A percentile compares a stretch with the other conserved stretches of the same genome.
These are phyloP conservation scores for Catamblyrhynchus diadema DNA, from an alignment of 2,797 vertebrate species.

Conservation along the genomic window DNA sequence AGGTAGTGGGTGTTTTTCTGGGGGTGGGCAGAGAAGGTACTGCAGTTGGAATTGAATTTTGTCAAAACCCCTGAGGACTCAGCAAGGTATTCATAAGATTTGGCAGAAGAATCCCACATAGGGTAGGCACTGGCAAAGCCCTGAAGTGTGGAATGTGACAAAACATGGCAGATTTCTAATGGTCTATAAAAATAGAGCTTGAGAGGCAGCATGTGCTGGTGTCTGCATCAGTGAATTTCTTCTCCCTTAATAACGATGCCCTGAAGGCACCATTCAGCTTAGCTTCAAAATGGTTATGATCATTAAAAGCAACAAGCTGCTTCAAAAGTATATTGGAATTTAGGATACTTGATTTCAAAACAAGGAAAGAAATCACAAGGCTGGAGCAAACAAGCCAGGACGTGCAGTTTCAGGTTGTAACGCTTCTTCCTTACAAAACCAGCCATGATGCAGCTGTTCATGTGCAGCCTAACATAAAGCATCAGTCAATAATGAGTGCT, in stretches of 20 bases:
- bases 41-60: neutral
- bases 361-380: neutral
- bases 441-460: neutral
- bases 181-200: neutral
- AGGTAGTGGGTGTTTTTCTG: neutral
- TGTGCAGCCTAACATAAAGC: neutral
- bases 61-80: neutral
- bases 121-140: neutral
- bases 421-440: neutral
- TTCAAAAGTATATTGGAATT: neutral
- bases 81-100: neutral
- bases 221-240: neutral
- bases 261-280: neutral
- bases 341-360: neutral
- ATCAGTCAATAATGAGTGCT: neutral
- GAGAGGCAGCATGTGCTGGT: neutral
- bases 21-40: accelerated
- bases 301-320: conserved; percentile 4
- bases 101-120: neutral
- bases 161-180: neutral
- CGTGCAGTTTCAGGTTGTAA: neutral
- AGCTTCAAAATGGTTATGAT: neutral
- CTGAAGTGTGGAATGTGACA: neutral
- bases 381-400: neutral
- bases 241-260: neutral